These are phyloP conservation scores for Phrynosoma platyrhinos DNA, from an alignment of 2,113 vertebrate genomes.

Conservation along the genomic window DNA sequence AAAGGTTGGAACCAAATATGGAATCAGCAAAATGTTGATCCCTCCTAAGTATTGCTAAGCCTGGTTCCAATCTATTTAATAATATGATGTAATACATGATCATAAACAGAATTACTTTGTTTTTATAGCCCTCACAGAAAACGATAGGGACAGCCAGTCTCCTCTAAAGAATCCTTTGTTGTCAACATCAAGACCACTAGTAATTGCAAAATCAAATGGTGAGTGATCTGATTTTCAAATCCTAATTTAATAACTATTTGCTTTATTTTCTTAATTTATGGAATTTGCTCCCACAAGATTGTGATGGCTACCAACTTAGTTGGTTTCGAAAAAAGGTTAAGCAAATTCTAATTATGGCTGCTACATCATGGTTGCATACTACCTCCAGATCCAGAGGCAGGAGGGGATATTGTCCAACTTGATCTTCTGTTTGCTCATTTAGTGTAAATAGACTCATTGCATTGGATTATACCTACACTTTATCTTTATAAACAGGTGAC, in stretches of 20 bases:
- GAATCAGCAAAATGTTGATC: too few species aligned
- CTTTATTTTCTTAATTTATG: too few species aligned
- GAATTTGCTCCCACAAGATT: not conserved
- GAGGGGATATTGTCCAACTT: not conserved
- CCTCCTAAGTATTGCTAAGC: too few species aligned
- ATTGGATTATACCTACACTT: constrained; percentile 11
- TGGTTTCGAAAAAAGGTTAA: not conserved
- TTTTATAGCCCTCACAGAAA: constrained; percentile 86
- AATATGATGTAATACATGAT: not conserved
- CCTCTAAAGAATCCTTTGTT: constrained; percentile 86
- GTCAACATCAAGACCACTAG: constrained; percentile 88
- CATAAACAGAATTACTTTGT: not conserved
- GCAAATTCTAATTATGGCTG: too few species aligned
- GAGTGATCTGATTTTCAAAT: constrained; percentile 41
- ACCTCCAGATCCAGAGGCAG: not conserved
- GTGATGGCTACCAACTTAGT: not conserved
- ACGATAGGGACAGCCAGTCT: constrained; percentile 85
- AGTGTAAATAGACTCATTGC: not conserved
- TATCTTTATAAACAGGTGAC: constrained; percentile 71
- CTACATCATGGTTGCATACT: not conserved
- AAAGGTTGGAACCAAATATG: too few species aligned
- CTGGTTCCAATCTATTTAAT: too few species aligned
- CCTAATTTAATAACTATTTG: not conserved
- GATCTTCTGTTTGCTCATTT: not conserved
- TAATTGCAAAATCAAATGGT: constrained; percentile 84